These are phyloP conservation scores for Drosophila sp. DNA, from an alignment of 1,140 invertebrate genomes.

Conservation along the genomic window DNA sequence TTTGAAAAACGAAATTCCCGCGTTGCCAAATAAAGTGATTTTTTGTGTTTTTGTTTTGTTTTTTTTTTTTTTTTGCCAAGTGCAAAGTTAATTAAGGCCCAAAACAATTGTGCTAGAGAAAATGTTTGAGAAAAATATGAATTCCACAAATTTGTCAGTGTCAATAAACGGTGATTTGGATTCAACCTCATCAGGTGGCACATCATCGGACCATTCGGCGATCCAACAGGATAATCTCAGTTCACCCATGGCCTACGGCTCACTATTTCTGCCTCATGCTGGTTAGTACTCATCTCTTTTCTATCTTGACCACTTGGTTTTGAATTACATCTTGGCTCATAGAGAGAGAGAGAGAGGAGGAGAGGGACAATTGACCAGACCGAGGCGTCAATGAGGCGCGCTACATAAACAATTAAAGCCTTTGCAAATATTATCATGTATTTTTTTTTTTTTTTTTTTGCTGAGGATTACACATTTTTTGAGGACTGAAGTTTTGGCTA, in stretches of 20 bases:
- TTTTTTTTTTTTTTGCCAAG: background rate
- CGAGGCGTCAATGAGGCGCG: conserved; percentile 72
- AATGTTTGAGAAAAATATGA: conserved; percentile 81
- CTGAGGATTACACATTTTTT: conserved; percentile 70
- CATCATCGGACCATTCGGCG: conserved; percentile 75
- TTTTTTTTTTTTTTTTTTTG: conserved; percentile 48
- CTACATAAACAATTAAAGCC: conserved; percentile 76
- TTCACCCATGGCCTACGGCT: conserved; percentile 75
- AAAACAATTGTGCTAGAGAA: conserved; percentile 10
- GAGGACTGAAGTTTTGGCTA: conserved; percentile 40
- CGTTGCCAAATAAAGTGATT: background rate
- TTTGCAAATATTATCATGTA: conserved; percentile 40
- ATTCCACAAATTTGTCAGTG: conserved; percentile 68
- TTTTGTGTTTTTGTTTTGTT: background rate
- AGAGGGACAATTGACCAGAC: conserved; percentile 16
- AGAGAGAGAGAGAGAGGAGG: background rate
- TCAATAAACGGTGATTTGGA: conserved; percentile 75
- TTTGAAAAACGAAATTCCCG: background rate
- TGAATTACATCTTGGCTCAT: background rate
- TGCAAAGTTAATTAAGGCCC: background rate
- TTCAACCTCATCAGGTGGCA: conserved; percentile 80
- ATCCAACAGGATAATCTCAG: conserved; percentile 77
- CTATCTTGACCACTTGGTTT: conserved; percentile 15
- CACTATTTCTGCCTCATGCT: conserved; percentile 74
- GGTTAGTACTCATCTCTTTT: conserved; percentile 52